These are phyloP conservation scores for Drosophila neutralis DNA, from an alignment of 2,888 invertebrate genomes.

Conservation along the genomic window DNA sequence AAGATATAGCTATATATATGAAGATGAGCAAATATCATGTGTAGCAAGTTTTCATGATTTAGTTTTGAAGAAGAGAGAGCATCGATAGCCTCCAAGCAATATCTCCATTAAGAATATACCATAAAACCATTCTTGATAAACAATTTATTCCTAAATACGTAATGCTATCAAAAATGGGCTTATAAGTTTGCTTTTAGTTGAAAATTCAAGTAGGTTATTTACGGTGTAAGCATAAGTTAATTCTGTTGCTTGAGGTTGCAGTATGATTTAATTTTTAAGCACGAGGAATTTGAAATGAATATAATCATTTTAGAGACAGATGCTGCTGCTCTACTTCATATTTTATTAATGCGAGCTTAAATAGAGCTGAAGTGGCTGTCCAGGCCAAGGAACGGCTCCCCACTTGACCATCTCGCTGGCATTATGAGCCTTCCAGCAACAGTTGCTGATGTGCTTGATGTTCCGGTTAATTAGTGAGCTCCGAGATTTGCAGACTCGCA, in stretches of 20 bases:
- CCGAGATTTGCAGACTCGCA: conserved; percentile 5
- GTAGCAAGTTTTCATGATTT: background rate
- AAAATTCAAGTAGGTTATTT: background rate
- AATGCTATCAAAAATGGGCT: background rate
- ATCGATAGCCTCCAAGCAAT: background rate
- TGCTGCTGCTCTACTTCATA: background rate
- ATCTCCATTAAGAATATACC: background rate
- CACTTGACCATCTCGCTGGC: conserved; percentile 47
- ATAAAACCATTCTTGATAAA: background rate
- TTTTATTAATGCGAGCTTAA: background rate
- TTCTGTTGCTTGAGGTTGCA: background rate
- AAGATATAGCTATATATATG: background rate
- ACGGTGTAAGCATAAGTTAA: background rate
- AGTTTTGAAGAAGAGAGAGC: background rate
- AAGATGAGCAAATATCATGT: background rate
- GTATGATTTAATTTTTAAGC: background rate
- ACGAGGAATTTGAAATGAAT: background rate
- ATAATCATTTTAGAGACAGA: background rate
- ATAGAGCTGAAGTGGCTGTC: conserved; percentile 1
- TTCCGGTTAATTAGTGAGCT: conserved; percentile 57
- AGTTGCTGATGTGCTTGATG: conserved; percentile 33
- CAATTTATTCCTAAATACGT: background rate
- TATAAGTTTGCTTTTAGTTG: background rate
- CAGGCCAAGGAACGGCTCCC: conserved; percentile 47
- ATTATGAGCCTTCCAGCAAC: conserved; percentile 50